Percentiles rank a stretch among this genome's conserved stretches.
Conservation (phyloP, 2,888 invertebrate species). For the Brachyptera putata region DNA sequence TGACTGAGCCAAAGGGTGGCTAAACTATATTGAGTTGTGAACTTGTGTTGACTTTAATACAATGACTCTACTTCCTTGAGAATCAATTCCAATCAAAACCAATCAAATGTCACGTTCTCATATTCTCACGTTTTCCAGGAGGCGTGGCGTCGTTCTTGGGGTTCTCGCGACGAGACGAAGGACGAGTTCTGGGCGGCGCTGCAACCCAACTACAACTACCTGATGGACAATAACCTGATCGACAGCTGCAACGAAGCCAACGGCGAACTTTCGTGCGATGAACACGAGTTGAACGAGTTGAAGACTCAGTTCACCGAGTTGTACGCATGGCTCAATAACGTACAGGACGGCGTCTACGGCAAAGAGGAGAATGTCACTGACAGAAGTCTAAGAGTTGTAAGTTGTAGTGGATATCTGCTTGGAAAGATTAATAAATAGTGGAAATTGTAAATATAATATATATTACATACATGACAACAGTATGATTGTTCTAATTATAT, state of each 20-base stretch:
- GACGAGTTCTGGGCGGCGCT: constrained; percentile 91
- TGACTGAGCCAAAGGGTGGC: no score
- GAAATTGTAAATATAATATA: not conserved
- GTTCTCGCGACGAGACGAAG: constrained; percentile 69
- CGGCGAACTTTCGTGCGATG: constrained; percentile 66
- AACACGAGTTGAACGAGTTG: constrained; percentile 54
- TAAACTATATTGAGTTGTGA: no score
- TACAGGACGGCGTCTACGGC: constrained; percentile 72
- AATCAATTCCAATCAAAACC: no score
- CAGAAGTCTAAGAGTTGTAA: constrained; percentile 63
- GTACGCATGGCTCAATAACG: constrained; percentile 73
- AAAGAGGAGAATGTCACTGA: constrained; percentile 67
- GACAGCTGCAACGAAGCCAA: constrained; percentile 83
- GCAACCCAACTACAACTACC: constrained; percentile 87
- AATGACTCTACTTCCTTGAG: no score
- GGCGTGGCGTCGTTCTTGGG: constrained; percentile 72
- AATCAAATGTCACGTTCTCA: no score
- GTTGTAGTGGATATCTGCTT: no score
- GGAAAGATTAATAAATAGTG: not conserved
- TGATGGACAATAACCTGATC: constrained; percentile 92
- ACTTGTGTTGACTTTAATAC: no score
- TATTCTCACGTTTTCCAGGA: constrained; percentile 46
- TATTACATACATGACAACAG: not conserved
- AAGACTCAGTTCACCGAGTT: constrained; percentile 74
- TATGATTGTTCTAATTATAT: not conserved